Base-by-base conservation (phyloP, 2,797 vertebrate species). In the Enteromius treurensis region DNA sequence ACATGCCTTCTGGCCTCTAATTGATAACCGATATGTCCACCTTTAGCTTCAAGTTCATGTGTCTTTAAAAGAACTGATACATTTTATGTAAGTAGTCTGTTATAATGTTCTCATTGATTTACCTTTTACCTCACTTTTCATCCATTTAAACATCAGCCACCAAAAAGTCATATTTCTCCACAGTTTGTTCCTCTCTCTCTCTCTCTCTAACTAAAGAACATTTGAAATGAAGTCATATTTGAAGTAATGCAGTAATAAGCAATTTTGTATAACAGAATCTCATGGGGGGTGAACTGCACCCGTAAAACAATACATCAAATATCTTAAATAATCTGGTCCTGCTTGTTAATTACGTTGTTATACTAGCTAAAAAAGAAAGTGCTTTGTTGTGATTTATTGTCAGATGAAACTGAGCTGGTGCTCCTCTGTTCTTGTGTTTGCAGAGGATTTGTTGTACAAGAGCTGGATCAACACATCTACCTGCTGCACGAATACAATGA, bases 401-500 rank as follows among this genome's bases (percentile, higher is more conserved):
- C 6, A 37, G 23, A 47, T 60, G 26, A 60, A 64, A 64, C 32
- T n/a, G 68, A 74, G 60, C 4, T 40, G 5, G 58, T 74, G n/a
- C 62, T 45, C 9, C 75, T 40, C 17, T 64, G 55, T 42, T 51
- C 4, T 81, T 86, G 13, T 89, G 11, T 90, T 64, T 88, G 3
- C 89, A 99, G 98, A 84, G 97, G 98, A 77, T 96, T 93, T 89
- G 92, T 86, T 82, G 91, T 96, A 77, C 92, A 95, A 53, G 98
- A 99, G 85, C 83, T 99, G 88, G 96, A 97, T 45, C 88, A 90
- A 86, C 97, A 98, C 86, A 98, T 99, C 81, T 90, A 95, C 83
- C 93, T 95, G 87, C 94, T 99, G 77, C 98, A 99, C 0, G 96
- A 98, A 88, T 99, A 99, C 85, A 99, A 98, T 13, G 97, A 98